Evolutionary conservation across 92 coral and sea anemone genomes (phyloP).

Genomic region (Diadumene lineata): DNA sequence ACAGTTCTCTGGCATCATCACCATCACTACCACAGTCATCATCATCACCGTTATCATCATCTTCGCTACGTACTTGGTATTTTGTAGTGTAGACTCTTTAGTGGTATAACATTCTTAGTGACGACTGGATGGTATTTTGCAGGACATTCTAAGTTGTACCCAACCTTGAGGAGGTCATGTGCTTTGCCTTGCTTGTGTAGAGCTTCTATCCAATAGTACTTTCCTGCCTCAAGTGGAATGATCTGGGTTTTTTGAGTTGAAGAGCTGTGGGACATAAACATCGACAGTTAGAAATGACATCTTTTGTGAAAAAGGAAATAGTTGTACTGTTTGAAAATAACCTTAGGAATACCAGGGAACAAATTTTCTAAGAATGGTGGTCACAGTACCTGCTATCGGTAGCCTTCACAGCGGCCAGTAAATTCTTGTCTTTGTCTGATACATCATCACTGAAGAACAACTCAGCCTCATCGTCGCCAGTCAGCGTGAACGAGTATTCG

Average conservation of each 20-base stretch:
- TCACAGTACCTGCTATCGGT: conserved; percentile 21
- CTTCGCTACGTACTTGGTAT: conserved; percentile 69
- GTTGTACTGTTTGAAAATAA: neutral
- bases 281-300: neutral
- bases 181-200: conserved; percentile 75
- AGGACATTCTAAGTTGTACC: conserved; percentile 75
- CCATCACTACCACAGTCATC: neutral
- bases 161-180: conserved; percentile 70
- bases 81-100: conserved; percentile 70
- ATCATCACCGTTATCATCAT: neutral
- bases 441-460: conserved; percentile 73
- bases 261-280: conserved; percentile 12
- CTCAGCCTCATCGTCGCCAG: conserved; percentile 87
- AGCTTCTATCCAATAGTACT: conserved; percentile 86
- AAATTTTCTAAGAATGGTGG: no score
- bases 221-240: conserved; percentile 71
- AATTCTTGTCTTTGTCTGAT: conserved; percentile 53
- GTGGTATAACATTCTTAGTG: conserved; percentile 50
- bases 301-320: neutral
- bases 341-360: no score
- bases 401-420: conserved; percentile 66
- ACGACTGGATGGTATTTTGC: conserved; percentile 45
- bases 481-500: conserved; percentile 68
- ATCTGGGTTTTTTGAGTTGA: conserved; percentile 38
- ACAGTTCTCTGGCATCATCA: neutral